Evolutionary conservation across 2,797 vertebrate genomes (phyloP).

Genomic region (Poecilia velifera): DNA sequence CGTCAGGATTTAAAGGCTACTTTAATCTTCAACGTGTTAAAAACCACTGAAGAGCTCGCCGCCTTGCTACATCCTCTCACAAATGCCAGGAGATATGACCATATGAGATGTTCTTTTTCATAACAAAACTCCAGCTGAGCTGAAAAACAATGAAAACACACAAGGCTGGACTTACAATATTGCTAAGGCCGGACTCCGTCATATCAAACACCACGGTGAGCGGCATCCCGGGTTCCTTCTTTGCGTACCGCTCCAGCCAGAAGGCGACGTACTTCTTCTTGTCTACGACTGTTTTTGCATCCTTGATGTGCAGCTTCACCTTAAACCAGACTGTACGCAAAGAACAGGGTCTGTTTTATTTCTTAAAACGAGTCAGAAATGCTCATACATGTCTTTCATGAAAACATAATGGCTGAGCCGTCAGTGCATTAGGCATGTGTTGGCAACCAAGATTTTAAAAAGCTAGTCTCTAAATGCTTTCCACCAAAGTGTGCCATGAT

Average conservation of each 20-base stretch:
- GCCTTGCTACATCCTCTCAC: slow-evolving; percentile 49
- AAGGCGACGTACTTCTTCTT: slow-evolving; percentile 97
- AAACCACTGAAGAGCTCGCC: slow-evolving; percentile 62
- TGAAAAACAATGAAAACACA: not conserved
- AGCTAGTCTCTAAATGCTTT: not conserved
- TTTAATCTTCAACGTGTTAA: slow-evolving; percentile 77
- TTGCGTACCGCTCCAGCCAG: slow-evolving; percentile 95
- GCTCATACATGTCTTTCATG: not conserved
- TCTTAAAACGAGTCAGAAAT: not conserved
- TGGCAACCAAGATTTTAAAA: not conserved
- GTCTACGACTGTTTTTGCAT: slow-evolving; percentile 87
- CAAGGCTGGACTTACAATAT: slow-evolving; percentile 86
- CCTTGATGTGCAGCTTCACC: slow-evolving; percentile 92
- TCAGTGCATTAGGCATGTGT: not conserved
- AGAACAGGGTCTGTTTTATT: not conserved
- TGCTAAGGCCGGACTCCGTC: slow-evolving; percentile 91
- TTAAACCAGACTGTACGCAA: slow-evolving; percentile 90
- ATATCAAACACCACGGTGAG: slow-evolving; percentile 97
- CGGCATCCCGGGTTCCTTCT: slow-evolving; percentile 92
- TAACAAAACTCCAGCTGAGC: slow-evolving; percentile 2
- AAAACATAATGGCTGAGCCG: not conserved
- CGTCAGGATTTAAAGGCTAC: slow-evolving; percentile 79
- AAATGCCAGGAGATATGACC: slow-evolving; percentile 40
- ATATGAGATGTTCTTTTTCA: not conserved
- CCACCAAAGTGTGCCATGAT: not conserved